Conservation (phyloP, 30 jellyfish, hydroid and myxozoan species). For the Cassiopea andromeda region DNA sequence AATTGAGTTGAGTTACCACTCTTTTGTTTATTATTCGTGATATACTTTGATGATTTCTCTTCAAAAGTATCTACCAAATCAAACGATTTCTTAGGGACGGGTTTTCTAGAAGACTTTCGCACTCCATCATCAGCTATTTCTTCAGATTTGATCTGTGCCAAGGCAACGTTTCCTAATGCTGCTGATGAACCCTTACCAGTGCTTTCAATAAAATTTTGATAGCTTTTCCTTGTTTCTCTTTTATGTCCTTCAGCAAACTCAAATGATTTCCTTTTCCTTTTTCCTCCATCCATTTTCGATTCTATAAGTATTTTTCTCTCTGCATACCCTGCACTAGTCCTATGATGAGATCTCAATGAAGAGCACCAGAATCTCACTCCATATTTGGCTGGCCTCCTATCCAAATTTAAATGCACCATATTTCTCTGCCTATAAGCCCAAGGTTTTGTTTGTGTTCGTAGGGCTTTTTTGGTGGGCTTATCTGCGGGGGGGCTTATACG, state of each 20-base stretch:
- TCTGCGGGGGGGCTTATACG: too few species aligned
- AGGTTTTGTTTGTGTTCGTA: background rate
- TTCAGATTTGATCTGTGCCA: slow-evolving; percentile 3
- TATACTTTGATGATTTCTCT: background rate
- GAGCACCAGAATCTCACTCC: background rate
- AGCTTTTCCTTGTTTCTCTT: slow-evolving; percentile 97
- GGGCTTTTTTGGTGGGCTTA: too few species aligned
- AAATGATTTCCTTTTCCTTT: slow-evolving; percentile 46
- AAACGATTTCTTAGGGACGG: slow-evolving; percentile 69
- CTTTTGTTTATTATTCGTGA: background rate
- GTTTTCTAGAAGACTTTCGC: slow-evolving; percentile 85
- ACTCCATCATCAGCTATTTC: slow-evolving; percentile 57
- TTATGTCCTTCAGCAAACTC: slow-evolving; percentile 88
- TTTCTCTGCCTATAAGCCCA: background rate
- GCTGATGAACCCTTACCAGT: slow-evolving; percentile 8
- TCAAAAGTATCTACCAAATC: slow-evolving; percentile 58
- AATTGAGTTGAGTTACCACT: background rate
- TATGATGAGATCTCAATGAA: too few species aligned
- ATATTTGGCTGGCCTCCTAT: slow-evolving; percentile 1
- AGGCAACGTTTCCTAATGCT: background rate
- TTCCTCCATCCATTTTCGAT: slow-evolving; percentile 7
- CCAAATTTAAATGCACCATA: background rate
- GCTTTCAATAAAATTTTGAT: slow-evolving; percentile 73
- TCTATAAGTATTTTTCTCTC: background rate
- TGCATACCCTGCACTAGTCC: too few species aligned